Base-by-base conservation (phyloP, 2,113 vertebrate genomes). In the Rhizomys pruinosus region DNA sequence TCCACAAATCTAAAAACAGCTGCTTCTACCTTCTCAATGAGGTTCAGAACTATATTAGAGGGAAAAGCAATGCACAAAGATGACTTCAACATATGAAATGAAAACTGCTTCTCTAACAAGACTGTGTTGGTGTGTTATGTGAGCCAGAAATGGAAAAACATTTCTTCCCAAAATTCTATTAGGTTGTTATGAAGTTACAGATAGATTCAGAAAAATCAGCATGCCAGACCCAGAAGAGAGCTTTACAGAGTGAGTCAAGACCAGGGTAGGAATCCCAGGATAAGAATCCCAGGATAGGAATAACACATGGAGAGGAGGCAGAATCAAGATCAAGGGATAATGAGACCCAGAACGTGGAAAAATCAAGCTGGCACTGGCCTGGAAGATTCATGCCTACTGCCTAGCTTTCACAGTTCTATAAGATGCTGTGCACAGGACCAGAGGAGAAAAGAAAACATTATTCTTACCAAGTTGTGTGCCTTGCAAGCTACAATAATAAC, bases 101-200 rank as follows among this genome's bases (percentile, higher is more conserved):
- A 39, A n/a, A 57, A 68, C 81, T 57, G 57, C 6, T 66, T 96
- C 87, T 78, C 84, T 71, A 63, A 91, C 84, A 66, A 79, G 10
- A 42, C 11, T 66, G 25, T 15, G 32, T 61, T 34, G 91, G 20
- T 5, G 47, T 22, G 71, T 74, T 34, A 17, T 39, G 72, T 3
- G 29, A 32, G 17, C 44, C 39, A 23, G 59, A 7, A 94, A 23
- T 66, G 63, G 66, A 89, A 86, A 79, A 23, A 42, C 19, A 61
- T 8, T 71, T 0, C 78, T 64, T 52, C 66, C 72, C 68, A 1
- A 64, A 3, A 71, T 8, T 63, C 71, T 89, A 0, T 0, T 9
- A 10, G 73, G 29, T 6, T 17, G 15, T 39, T 55, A 11, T 34
- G 22, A 1, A 16, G 55, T 52, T 17, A 23, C 2, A 72, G 47